These are phyloP conservation scores for Pollicipes pollicipes DNA, from an alignment of 1,140 invertebrate species.

Conservation along the genomic window DNA sequence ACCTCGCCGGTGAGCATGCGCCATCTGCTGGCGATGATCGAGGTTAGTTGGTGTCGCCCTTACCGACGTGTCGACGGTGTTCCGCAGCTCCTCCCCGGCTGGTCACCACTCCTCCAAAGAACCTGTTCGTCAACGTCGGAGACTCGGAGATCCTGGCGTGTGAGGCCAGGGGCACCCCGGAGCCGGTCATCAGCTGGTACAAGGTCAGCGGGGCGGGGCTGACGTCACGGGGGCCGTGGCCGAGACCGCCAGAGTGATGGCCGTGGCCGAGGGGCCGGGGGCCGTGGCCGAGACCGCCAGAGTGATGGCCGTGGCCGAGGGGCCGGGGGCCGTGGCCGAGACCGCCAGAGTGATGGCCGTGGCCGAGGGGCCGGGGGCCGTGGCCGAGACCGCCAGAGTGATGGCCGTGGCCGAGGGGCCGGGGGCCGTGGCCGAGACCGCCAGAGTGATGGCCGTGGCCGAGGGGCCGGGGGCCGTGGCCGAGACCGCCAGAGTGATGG, in stretches of 20 bases:
- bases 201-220: conserved; percentile 11
- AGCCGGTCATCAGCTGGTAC: conserved; percentile 68
- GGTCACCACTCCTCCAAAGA: neutral
- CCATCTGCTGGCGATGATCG: too few relatives aligned
- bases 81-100: neutral
- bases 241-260: neutral
- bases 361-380: conserved; percentile 74
- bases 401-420: too few relatives aligned
- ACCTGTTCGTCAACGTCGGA: conserved; percentile 71
- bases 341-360: conserved; percentile 54
- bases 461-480: too few relatives aligned
- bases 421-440: too few relatives aligned
- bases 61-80: too few relatives aligned
- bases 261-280: neutral
- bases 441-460: too few relatives aligned
- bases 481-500: too few relatives aligned
- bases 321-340: conserved; percentile 5
- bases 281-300: neutral
- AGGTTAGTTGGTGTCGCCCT: too few relatives aligned
- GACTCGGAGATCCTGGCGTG: conserved; percentile 88
- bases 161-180: conserved; percentile 45
- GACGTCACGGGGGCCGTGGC: too few relatives aligned
- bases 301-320: too few relatives aligned
- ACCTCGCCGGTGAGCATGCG: too few relatives aligned
- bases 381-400: conserved; percentile 70